These are phyloP conservation scores for Muraenolepis orangiensis DNA, from an alignment of 2,797 vertebrate genomes.

Conservation along the genomic window DNA sequence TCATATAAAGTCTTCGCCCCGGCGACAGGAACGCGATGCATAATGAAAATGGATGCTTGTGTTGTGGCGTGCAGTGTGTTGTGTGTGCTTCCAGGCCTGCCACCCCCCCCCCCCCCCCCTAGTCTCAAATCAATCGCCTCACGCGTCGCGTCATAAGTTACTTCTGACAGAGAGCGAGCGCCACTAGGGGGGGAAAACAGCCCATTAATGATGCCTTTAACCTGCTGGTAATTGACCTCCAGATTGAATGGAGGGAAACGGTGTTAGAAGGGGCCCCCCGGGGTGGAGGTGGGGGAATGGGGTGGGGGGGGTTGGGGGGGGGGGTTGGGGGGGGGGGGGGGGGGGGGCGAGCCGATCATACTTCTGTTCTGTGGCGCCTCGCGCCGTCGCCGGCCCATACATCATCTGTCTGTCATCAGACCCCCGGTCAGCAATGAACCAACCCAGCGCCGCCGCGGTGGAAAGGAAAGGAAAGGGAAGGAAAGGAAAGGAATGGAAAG, in stretches of 20 bases:
- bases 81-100: constrained; percentile 56
- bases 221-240: constrained; percentile 73
- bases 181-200: constrained; percentile 74
- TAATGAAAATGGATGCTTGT: constrained; percentile 70
- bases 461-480: too few relatives aligned
- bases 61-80: constrained; percentile 34
- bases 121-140: constrained; percentile 73
- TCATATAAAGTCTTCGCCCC: constrained; percentile 65
- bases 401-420: too few relatives aligned
- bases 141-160: constrained; percentile 74
- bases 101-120: constrained; percentile 57
- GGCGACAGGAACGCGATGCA: constrained; percentile 55
- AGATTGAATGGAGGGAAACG: constrained; percentile 65
- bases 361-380: too few relatives aligned
- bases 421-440: too few relatives aligned
- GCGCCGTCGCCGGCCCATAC: too few relatives aligned
- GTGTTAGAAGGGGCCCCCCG: constrained; percentile 68
- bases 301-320: too few relatives aligned
- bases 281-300: too few relatives aligned
- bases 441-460: too few relatives aligned
- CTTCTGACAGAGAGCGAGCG: constrained; percentile 73
- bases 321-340: too few relatives aligned
- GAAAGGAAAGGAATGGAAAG: too few relatives aligned
- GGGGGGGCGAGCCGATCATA: constrained; percentile 66
- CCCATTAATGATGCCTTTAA: constrained; percentile 77